Conservation (phyloP, 2,113 vertebrate species). For the Ammodytes dubius region DNA sequence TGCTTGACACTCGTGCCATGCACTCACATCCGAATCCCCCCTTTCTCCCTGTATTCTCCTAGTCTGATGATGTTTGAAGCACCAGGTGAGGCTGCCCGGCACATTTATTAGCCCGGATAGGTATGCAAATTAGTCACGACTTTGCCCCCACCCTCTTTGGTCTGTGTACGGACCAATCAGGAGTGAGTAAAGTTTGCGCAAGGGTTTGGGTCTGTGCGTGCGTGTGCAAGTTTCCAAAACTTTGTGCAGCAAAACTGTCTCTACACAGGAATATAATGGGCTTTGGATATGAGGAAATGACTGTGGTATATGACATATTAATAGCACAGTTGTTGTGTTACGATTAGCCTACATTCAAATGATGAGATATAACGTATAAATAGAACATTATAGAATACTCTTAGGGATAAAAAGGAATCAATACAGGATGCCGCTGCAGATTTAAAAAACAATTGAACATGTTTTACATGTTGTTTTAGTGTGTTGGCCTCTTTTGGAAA, state of each 20-base stretch:
- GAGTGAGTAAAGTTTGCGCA: conserved; percentile 26
- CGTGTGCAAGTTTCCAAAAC: neutral
- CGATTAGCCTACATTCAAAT: no score
- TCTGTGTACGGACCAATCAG: conserved; percentile 71
- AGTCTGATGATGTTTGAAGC: neutral
- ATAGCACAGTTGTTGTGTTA: neutral
- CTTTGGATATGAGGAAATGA: neutral
- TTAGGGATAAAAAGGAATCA: neutral
- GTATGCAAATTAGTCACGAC: conserved; percentile 69
- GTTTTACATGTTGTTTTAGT: neutral
- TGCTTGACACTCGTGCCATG: neutral
- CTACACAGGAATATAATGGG: neutral
- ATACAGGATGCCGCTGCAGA: neutral
- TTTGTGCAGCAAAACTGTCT: neutral
- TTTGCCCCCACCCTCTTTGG: conserved; percentile 53
- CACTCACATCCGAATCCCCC: neutral
- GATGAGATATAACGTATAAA: neutral
- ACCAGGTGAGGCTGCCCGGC: conserved; percentile 59
- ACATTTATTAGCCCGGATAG: conserved; percentile 59
- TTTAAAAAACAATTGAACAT: neutral
- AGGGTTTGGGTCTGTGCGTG: conserved; percentile 10
- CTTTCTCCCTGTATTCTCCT: neutral
- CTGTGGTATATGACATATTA: neutral
- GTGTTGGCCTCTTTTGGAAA: neutral
- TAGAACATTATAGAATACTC: neutral